These are phyloP conservation scores for Meloidogyne exigua DNA, from an alignment of 1,140 invertebrate genomes.

Conservation along the genomic window DNA sequence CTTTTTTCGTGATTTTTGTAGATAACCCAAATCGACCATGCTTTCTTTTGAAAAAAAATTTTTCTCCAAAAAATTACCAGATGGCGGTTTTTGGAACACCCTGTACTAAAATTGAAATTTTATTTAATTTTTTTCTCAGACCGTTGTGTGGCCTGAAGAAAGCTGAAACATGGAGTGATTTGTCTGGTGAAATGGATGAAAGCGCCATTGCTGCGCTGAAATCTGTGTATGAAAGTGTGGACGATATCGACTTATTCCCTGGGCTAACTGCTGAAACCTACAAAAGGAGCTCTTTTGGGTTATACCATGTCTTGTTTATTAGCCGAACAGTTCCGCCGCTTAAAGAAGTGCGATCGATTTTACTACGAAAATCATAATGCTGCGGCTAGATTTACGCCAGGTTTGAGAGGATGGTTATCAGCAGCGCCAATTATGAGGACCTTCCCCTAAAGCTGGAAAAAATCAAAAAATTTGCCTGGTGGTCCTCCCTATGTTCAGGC, in stretches of 20 bases:
- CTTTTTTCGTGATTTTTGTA: too few relatives aligned
- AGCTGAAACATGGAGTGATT: conserved; percentile 45
- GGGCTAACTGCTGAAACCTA: conserved; percentile 69
- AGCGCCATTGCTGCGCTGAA: conserved; percentile 41
- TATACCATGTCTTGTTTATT: conserved; percentile 70
- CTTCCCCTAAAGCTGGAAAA: too few relatives aligned
- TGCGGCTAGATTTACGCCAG: conserved; percentile 78
- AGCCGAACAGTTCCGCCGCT: conserved; percentile 69
- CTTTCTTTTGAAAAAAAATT: background rate
- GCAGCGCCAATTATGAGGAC: too few relatives aligned
- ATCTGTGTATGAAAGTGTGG: conserved; percentile 58
- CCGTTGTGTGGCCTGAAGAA: too few relatives aligned
- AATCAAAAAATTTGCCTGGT: too few relatives aligned
- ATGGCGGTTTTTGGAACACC: conserved; percentile 47
- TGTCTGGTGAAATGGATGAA: conserved; percentile 47
- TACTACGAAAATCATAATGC: conserved; percentile 89
- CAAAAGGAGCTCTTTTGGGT: conserved; percentile 75
- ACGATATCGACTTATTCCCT: conserved; percentile 70
- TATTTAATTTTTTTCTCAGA: too few relatives aligned
- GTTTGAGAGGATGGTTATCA: too few relatives aligned
- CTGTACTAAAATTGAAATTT: too few relatives aligned
- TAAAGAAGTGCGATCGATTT: conserved; percentile 84
- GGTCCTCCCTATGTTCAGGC: too few relatives aligned
- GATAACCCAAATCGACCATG: too few relatives aligned
- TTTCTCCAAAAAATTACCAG: background rate